Conservation (phyloP, 2,888 invertebrate genomes). For the Ommatoiulus sabulosus region DNA sequence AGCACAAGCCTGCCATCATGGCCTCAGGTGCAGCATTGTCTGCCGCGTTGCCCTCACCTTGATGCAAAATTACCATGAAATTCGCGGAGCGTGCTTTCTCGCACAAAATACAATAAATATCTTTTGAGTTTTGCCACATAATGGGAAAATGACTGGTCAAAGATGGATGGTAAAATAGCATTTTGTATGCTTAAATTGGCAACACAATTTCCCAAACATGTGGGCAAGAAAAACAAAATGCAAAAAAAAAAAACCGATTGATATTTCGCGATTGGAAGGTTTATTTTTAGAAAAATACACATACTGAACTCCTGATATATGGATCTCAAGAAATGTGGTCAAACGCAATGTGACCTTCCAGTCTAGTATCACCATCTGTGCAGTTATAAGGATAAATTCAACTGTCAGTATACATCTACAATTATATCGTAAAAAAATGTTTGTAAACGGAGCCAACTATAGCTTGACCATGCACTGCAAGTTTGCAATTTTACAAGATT, state of each 20-base stretch:
- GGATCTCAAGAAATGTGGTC: background rate
- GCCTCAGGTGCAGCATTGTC: constrained; percentile 42
- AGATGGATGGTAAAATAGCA: constrained; percentile 4
- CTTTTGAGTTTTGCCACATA: constrained; percentile 25
- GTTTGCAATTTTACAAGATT: too few species aligned
- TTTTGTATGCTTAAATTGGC: background rate
- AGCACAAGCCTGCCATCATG: constrained; percentile 13
- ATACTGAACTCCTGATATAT: background rate
- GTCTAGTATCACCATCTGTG: too few species aligned
- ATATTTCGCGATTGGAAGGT: background rate
- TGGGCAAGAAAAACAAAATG: background rate
- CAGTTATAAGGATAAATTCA: too few species aligned
- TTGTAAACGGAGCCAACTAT: too few species aligned
- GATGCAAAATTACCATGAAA: constrained; percentile 37
- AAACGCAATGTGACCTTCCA: background rate
- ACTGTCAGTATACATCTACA: too few species aligned
- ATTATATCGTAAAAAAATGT: too few species aligned
- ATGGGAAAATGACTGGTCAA: background rate
- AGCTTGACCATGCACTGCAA: too few species aligned
- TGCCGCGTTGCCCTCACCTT: background rate
- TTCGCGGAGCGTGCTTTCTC: constrained; percentile 25
- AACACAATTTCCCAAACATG: background rate
- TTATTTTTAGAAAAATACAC: background rate
- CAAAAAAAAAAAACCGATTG: background rate
- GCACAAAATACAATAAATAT: background rate